phyloP scores from a whole-genome alignment of 2,797 vertebrate species.

The Antennarius maculatus region DNA sequence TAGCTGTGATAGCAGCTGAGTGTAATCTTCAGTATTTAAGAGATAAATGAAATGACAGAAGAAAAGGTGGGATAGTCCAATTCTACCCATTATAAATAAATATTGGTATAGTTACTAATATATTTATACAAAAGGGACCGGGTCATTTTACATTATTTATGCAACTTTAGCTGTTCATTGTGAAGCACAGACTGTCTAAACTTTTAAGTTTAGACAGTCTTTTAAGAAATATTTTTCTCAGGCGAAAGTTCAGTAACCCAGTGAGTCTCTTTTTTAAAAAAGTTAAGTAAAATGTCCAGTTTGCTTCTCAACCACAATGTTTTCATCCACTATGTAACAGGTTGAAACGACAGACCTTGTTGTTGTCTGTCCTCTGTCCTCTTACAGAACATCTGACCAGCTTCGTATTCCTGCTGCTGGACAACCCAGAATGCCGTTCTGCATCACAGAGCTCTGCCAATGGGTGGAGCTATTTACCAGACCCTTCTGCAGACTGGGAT shows the following conservation, averaged over 20 bases:
- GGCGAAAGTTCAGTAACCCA: too few species aligned
- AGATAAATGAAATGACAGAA: too few species aligned
- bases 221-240: too few species aligned
- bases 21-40: not conserved
- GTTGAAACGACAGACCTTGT: not conserved
- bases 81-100: too few species aligned
- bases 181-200: too few species aligned
- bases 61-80: too few species aligned
- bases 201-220: too few species aligned
- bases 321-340: not conserved
- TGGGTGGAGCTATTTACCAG: slow-evolving; percentile 87
- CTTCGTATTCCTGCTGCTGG: slow-evolving; percentile 85
- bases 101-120: too few species aligned
- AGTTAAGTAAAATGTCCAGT: not conserved
- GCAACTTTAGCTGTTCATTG: too few species aligned
- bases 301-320: not conserved
- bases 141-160: too few species aligned
- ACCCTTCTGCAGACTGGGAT: slow-evolving; percentile 89
- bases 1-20: not conserved
- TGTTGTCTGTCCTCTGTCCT: not conserved
- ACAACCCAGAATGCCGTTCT: slow-evolving; percentile 73
- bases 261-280: not conserved
- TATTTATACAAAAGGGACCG: too few species aligned
- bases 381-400: slow-evolving; percentile 81
- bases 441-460: slow-evolving; percentile 78